Evolutionary conservation across 2,797 vertebrate species (phyloP).

Genomic region (Intellagama lesueurii): DNA sequence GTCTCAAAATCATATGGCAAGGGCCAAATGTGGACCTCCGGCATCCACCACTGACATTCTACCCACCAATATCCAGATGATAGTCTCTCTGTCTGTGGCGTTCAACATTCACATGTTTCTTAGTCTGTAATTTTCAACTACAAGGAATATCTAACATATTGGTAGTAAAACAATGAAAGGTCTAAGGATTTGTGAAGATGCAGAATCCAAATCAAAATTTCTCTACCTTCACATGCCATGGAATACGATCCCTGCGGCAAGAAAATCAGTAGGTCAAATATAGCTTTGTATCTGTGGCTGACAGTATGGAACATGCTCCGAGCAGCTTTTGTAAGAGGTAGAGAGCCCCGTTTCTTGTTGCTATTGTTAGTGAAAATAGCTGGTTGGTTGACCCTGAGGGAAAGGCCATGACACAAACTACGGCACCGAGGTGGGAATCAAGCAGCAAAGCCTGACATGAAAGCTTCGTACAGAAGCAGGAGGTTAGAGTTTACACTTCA

Average conservation of each 20-base stretch:
- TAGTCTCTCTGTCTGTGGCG: background rate
- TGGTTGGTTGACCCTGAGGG: background rate
- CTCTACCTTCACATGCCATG: background rate
- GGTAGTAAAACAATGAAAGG: background rate
- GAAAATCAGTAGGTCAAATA: background rate
- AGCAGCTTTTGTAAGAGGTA: background rate
- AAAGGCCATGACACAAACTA: background rate
- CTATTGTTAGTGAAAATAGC: background rate
- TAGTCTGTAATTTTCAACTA: background rate
- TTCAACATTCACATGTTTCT: background rate
- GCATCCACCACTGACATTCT: too few species aligned
- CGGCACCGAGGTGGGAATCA: background rate
- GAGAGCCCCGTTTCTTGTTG: background rate
- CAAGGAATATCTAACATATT: background rate
- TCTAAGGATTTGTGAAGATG: background rate
- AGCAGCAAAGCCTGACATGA: background rate
- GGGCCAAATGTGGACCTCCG: too few species aligned
- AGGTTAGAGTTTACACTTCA: constrained; percentile 27
- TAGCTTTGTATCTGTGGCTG: background rate
- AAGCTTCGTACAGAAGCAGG: background rate
- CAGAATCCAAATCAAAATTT: background rate
- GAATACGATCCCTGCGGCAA: too few species aligned
- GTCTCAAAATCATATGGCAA: too few species aligned
- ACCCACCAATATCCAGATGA: too few species aligned
- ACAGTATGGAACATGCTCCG: background rate